phyloP scores from a whole-genome alignment of 2,797 vertebrate genomes.

The Takifugu rubripes region DNA sequence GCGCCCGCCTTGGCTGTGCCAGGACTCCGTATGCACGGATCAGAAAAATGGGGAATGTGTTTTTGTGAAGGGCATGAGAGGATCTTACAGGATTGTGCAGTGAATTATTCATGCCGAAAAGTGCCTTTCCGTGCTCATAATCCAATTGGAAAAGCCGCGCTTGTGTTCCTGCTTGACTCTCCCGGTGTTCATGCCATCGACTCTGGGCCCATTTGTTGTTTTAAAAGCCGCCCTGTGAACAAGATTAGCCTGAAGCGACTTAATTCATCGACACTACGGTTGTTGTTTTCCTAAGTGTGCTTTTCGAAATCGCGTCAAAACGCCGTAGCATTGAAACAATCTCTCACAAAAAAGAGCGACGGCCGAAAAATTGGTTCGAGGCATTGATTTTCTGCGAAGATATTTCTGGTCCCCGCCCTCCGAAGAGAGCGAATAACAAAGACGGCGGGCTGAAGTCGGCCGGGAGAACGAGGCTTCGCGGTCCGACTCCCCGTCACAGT shows the following conservation, averaged over 20 bases:
- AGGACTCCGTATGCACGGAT: slow-evolving; percentile 24
- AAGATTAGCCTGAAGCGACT: slow-evolving; percentile 10
- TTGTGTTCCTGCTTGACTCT: slow-evolving; percentile 18
- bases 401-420: no score
- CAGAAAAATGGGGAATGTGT: slow-evolving; percentile 12
- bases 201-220: slow-evolving; percentile 19
- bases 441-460: neutral
- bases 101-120: slow-evolving; percentile 51
- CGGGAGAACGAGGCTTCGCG: slow-evolving; percentile 1
- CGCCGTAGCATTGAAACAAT: slow-evolving; percentile 1
- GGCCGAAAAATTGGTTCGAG: no score
- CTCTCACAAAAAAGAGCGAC: no score
- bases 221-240: slow-evolving; percentile 13
- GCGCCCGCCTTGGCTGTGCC: slow-evolving; percentile 21
- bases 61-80: slow-evolving; percentile 39
- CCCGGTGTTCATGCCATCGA: slow-evolving; percentile 27
- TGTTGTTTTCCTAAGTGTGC: neutral
- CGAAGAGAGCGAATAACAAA: neutral
- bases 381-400: no score
- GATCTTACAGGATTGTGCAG: slow-evolving; percentile 35
- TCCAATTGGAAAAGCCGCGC: slow-evolving; percentile 33
- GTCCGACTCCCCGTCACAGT: slow-evolving; percentile 12
- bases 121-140: slow-evolving; percentile 27
- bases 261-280: slow-evolving; percentile 7
- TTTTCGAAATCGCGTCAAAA: neutral